Conservation (phyloP, 1,140 invertebrate genomes). For the Glomeris maerens region DNA sequence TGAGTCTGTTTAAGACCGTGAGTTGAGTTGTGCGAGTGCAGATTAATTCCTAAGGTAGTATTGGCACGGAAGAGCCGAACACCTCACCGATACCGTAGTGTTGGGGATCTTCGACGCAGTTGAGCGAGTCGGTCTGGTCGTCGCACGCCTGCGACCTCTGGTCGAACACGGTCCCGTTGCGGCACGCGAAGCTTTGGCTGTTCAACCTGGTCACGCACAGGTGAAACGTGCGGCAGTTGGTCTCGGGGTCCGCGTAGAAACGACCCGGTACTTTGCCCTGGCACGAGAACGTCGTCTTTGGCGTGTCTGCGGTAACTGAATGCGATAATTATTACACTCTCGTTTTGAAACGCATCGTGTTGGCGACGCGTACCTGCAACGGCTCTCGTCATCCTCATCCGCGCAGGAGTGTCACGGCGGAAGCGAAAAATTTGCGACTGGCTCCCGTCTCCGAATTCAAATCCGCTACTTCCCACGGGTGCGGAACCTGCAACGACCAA, state of each 20-base stretch:
- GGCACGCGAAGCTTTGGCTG: slow-evolving; percentile 29
- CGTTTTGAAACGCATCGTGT: background rate
- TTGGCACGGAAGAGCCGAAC: too few relatives aligned
- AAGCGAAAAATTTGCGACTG: background rate
- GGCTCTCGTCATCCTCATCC: background rate
- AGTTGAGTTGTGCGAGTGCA: too few relatives aligned
- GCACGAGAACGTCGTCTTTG: slow-evolving; percentile 70
- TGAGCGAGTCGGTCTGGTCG: slow-evolving; percentile 7
- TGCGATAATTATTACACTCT: background rate
- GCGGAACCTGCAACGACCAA: too few relatives aligned
- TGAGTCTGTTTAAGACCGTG: too few relatives aligned
- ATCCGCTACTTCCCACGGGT: too few relatives aligned
- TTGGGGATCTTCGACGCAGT: background rate
- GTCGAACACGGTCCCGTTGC: slow-evolving; percentile 30
- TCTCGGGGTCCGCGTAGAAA: slow-evolving; percentile 79
- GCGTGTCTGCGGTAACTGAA: slow-evolving; percentile 26
- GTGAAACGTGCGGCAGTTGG: slow-evolving; percentile 83
- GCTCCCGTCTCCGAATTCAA: too few relatives aligned
- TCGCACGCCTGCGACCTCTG: slow-evolving; percentile 28
- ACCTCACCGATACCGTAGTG: background rate
- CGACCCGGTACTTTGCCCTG: slow-evolving; percentile 72
- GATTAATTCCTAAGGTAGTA: too few relatives aligned
- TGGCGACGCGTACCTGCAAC: background rate
- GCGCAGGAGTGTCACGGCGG: background rate
- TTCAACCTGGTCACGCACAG: slow-evolving; percentile 47